Evolutionary conservation across 2,888 invertebrate species (phyloP).

Genomic region (Troides aeacus): DNA sequence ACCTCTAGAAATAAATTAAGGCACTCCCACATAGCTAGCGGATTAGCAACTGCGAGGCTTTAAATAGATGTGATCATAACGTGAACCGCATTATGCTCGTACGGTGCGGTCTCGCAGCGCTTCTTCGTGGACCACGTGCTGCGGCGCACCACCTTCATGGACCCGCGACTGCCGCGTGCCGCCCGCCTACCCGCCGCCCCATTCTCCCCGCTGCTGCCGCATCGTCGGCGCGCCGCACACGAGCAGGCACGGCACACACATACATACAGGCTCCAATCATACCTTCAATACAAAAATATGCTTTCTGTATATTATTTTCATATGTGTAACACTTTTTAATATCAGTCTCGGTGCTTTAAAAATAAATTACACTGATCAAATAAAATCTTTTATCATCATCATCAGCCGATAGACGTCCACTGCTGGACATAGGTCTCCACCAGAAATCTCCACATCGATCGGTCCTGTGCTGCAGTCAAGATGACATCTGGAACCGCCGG

Average conservation of each 20-base stretch:
- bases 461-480: too few relatives aligned
- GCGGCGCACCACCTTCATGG: constrained; percentile 97
- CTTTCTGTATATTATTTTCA: neutral
- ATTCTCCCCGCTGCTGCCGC: constrained; percentile 69
- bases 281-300: neutral
- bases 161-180: constrained; percentile 96
- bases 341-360: neutral
- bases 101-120: constrained; percentile 64
- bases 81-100: neutral
- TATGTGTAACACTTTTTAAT: neutral
- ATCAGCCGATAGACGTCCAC: too few relatives aligned
- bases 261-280: neutral
- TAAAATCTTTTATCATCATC: too few relatives aligned
- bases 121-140: constrained; percentile 98
- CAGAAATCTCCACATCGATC: too few relatives aligned
- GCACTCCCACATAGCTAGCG: too few relatives aligned
- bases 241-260: constrained; percentile 42
- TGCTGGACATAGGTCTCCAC: too few relatives aligned
- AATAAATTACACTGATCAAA: too few relatives aligned
- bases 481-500: too few relatives aligned
- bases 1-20: too few relatives aligned
- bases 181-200: constrained; percentile 80
- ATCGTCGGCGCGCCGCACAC: constrained; percentile 63
- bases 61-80: neutral
- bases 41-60: neutral